Percentiles rank a stretch among this genome's conserved stretches.
These are phyloP conservation scores for Psophia crepitans DNA, from an alignment of 2,113 vertebrate species.

Conservation along the genomic window DNA sequence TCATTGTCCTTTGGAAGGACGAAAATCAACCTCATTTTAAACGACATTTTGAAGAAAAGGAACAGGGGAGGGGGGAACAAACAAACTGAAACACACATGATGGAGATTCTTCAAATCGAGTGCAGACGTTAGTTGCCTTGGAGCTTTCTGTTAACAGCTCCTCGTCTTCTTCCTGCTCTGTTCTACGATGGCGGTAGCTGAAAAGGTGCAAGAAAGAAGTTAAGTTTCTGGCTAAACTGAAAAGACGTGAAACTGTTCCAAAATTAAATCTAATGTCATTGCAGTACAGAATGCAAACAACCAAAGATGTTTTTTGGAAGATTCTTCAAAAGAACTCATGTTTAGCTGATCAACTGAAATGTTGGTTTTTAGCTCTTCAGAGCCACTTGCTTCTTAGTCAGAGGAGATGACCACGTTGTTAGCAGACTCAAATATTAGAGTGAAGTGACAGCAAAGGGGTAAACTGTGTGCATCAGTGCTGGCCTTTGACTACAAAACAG, in stretches of 20 bases:
- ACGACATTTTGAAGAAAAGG: background rate
- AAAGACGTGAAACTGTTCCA: accelerated
- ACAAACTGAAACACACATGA: conserved; percentile 82
- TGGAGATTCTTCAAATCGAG: conserved; percentile 94
- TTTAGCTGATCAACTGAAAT: background rate
- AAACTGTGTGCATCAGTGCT: too few species aligned
- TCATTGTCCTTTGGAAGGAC: background rate
- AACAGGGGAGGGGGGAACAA: background rate
- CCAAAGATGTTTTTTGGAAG: background rate
- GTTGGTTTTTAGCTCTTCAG: background rate
- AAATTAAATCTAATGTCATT: background rate
- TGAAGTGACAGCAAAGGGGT: background rate
- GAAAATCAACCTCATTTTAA: background rate
- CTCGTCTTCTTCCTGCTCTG: conserved; percentile 97
- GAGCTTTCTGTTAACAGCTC: conserved; percentile 94
- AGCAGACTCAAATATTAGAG: background rate
- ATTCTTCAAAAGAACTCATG: background rate
- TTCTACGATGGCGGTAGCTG: conserved; percentile 94
- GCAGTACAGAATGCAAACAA: background rate
- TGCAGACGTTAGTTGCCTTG: conserved; percentile 93
- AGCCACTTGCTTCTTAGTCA: background rate
- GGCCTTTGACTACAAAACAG: background rate
- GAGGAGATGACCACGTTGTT: background rate
- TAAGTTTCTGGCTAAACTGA: background rate
- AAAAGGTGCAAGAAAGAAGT: background rate